These are phyloP conservation scores for Acronicta psi DNA, from an alignment of 2,888 invertebrate species.

Conservation along the genomic window DNA sequence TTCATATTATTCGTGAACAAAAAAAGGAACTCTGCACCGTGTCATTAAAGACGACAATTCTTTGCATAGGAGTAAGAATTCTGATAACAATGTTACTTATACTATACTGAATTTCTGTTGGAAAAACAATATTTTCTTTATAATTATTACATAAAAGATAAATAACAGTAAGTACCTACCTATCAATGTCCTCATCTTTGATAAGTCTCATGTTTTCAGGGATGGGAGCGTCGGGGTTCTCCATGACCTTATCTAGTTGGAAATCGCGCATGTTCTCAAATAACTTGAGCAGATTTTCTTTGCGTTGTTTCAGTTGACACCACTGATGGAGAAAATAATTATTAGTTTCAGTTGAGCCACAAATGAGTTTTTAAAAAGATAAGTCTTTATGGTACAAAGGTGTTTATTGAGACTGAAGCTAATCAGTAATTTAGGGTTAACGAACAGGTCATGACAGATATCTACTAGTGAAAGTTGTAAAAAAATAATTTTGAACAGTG, in stretches of 20 bases:
- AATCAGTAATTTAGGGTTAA: too few species aligned
- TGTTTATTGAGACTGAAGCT: too few species aligned
- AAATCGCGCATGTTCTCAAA: conserved; percentile 97
- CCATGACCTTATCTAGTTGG: conserved; percentile 95
- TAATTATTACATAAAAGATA: too few species aligned
- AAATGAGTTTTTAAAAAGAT: too few species aligned
- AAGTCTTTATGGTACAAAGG: too few species aligned
- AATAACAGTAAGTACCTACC: conserved; percentile 74
- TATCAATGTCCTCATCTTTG: conserved; percentile 95
- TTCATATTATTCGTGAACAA: neutral
- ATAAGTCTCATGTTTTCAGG: conserved; percentile 95
- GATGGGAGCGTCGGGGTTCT: conserved; percentile 94
- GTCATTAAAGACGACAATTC: neutral
- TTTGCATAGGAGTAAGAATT: neutral
- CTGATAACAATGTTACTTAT: too few species aligned
- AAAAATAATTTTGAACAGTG: too few species aligned
- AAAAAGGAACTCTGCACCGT: neutral
- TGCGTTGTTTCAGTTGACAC: conserved; percentile 96
- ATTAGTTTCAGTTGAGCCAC: too few species aligned
- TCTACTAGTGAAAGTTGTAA: too few species aligned
- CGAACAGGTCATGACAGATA: too few species aligned
- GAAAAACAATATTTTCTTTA: too few species aligned
- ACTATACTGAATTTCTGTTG: too few species aligned
- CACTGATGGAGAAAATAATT: conserved; percentile 85
- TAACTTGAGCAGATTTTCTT: conserved; percentile 93